Conservation (phyloP, 2,113 vertebrate genomes). For the Cricetomys ansorgei region DNA sequence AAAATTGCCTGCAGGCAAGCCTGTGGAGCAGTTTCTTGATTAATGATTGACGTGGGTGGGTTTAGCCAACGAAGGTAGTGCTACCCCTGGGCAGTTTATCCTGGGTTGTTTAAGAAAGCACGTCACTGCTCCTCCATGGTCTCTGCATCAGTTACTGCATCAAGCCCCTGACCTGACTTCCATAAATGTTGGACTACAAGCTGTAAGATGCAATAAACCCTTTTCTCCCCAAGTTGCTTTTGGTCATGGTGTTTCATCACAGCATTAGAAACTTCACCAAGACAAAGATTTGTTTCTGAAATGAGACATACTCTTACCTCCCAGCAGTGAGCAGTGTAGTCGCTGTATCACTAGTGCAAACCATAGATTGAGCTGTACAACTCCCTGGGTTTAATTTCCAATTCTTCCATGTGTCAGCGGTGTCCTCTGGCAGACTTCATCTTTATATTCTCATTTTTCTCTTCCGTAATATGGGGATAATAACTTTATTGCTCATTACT, state of each 20-base stretch:
- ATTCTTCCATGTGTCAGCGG: neutral
- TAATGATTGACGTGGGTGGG: neutral
- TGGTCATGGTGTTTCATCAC: neutral
- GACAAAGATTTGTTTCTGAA: neutral
- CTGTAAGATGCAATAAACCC: neutral
- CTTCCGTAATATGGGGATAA: neutral
- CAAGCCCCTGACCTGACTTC: neutral
- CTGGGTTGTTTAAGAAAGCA: neutral
- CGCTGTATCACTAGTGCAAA: neutral
- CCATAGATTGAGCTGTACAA: neutral
- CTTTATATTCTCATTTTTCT: neutral
- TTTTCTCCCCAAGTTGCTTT: neutral
- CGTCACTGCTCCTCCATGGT: no score
- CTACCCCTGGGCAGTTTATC: neutral
- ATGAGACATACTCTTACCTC: neutral
- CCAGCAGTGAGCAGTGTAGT: neutral
- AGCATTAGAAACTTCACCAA: neutral
- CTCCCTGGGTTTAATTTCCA: neutral
- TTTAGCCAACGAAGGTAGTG: neutral
- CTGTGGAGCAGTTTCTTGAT: neutral
- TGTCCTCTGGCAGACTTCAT: neutral
- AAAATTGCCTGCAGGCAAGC: neutral
- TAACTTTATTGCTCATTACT: neutral
- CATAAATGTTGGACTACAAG: neutral
- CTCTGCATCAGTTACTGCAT: neutral